Evolutionary conservation across 2,888 invertebrate genomes (phyloP).

Genomic region (Hetaerina titia): DNA sequence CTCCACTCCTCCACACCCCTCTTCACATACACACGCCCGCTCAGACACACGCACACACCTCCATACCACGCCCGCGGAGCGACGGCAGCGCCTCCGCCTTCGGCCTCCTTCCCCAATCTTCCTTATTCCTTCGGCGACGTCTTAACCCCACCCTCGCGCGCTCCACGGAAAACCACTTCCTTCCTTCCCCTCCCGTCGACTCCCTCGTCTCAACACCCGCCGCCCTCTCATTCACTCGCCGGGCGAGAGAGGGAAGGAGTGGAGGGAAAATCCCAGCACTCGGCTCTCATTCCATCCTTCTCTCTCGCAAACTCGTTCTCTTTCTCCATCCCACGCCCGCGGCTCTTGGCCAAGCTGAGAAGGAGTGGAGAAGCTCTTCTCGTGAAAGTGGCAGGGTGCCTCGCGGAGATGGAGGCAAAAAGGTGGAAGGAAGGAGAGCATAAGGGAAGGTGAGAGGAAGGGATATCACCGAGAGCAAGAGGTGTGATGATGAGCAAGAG

Average conservation of each 20-base stretch:
- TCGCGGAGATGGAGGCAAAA: not conserved
- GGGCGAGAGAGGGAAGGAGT: not conserved
- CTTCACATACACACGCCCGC: not conserved
- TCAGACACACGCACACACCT: not conserved
- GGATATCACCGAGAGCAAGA: too few species aligned
- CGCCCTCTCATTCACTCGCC: not conserved
- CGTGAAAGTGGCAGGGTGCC: not conserved
- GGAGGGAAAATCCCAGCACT: not conserved
- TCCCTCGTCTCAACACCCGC: not conserved
- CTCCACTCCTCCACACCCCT: not conserved
- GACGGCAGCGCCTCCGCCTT: not conserved
- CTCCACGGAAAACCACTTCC: not conserved
- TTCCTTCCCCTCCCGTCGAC: constrained; percentile 31
- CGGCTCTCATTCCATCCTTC: not conserved
- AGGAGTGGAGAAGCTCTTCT: too few species aligned
- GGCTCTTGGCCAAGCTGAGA: too few species aligned
- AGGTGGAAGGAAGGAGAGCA: not conserved
- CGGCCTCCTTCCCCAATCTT: constrained; percentile 20
- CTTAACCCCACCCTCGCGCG: not conserved
- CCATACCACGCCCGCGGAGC: not conserved
- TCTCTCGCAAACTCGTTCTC: too few species aligned
- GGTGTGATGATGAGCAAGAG: too few species aligned
- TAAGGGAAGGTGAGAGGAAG: not conserved
- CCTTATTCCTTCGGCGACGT: constrained; percentile 10
- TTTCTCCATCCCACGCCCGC: too few species aligned